Evolutionary conservation across 1,140 invertebrate species (phyloP), one percentile per base, ranked within the genome.

Genomic region (Drosophila oshimai): DNA sequence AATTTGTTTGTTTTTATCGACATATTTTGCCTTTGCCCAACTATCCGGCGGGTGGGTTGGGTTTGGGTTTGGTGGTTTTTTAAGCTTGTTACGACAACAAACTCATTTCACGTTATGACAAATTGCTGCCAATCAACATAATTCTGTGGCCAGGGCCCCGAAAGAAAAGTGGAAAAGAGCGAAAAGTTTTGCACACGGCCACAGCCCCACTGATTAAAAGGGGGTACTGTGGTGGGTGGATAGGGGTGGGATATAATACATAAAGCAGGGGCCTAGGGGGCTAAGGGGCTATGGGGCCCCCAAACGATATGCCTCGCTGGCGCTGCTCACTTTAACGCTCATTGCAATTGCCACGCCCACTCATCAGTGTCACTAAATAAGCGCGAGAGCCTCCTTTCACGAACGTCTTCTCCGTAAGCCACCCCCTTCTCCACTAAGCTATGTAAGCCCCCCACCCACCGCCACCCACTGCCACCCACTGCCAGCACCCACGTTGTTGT

Each of bases 1-100:
- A 86, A 86, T 86, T 86, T 86, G 80, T 86, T 86, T 86, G 81
- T 86, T 86, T 86, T 86, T 86, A 86, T 86, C 81, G 80, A 80
- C 72, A 86, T 87, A 86, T 86, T 86, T 81, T n/a, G n/a, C n/a
- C n/a, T n/a, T 33, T 15, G 28, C 13, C 37, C 58, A 31, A 55
- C 68, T 41, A 42, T 13, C 55, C 10, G 12, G 34, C 22, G 20
- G 61, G 12, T n/a, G n/a, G 33, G 36, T 12, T 10, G 31, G 5
- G 2, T 7, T 7, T 3, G 34, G n/a, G 6, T 31, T 26, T 15
- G 45, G 49, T 15, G 53, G 58, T 72, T 86, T 79, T 73, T 84
- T 73, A 77, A 83, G 80, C 80, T 68, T 84, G 80, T 84, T 84
- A 84, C 80, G 80, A 86, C 80, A 84, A 84, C 80, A 84, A 86